Evolutionary conservation across 2,797 vertebrate genomes (phyloP).

Genomic region (Champsocephalus gunnari): DNA sequence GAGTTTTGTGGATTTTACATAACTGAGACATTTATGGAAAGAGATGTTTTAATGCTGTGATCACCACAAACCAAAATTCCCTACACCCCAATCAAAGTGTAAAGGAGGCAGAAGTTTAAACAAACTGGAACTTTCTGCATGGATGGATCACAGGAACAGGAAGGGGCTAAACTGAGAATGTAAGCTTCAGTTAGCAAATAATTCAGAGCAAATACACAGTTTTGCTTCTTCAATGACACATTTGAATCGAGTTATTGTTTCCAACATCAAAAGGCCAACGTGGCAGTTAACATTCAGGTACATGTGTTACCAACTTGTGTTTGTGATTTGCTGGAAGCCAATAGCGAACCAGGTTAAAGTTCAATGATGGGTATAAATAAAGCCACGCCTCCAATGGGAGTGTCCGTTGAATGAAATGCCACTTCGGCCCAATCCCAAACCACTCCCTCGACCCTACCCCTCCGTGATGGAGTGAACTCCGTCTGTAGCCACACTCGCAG

Average conservation of each 20-base stretch:
- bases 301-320: no score
- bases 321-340: no score
- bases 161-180: not conserved
- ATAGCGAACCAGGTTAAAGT: no score
- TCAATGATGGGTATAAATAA: no score
- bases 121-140: constrained; percentile 4
- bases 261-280: not conserved
- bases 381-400: no score
- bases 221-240: not conserved
- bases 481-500: no score
- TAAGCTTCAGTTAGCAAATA: not conserved
- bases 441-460: no score
- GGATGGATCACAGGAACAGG: not conserved
- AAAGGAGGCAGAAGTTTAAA: constrained; percentile 5
- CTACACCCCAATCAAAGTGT: not conserved
- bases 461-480: no score
- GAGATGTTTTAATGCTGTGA: constrained; percentile 13
- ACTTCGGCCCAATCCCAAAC: no score
- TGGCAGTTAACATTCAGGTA: not conserved
- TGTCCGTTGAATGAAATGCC: no score
- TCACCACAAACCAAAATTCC: constrained; percentile 1
- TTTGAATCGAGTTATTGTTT: not conserved
- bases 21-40: constrained; percentile 27
- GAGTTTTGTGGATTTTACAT: constrained; percentile 22
- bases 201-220: not conserved